These are phyloP conservation scores for Aythya baeri DNA, from an alignment of 2,113 vertebrate genomes.

Conservation along the genomic window DNA sequence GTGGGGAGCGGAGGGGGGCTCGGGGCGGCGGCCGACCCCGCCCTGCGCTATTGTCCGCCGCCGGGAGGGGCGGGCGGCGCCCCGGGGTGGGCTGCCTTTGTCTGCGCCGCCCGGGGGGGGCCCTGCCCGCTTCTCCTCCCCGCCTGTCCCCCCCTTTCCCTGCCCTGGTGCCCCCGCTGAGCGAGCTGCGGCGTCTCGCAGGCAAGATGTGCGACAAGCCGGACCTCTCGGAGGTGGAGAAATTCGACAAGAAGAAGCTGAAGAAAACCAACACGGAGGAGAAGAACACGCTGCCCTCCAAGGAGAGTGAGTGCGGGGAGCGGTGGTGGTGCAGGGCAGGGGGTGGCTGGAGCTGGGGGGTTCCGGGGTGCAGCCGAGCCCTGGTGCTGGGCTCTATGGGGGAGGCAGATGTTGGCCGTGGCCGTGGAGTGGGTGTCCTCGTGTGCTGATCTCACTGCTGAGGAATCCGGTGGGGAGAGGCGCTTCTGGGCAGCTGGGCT, in stretches of 20 bases:
- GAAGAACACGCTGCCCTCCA: constrained; percentile 82
- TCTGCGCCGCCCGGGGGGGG: too few species aligned
- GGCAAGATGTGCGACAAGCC: constrained; percentile 87
- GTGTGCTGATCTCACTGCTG: not conserved
- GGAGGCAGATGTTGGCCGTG: fast-evolving
- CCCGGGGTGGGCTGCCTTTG: too few species aligned
- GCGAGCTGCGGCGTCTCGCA: too few species aligned
- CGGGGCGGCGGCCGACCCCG: too few species aligned
- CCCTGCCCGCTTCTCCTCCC: too few species aligned
- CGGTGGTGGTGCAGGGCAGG: not conserved
- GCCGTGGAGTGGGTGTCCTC: not conserved
- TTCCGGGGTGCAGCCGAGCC: not conserved
- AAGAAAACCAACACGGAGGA: constrained; percentile 81
- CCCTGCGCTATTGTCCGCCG: too few species aligned
- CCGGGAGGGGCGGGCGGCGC: too few species aligned
- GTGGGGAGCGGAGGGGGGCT: too few species aligned
- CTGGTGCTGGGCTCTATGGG: not conserved
- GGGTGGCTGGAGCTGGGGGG: not conserved
- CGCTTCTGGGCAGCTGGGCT: fast-evolving
- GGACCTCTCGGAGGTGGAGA: constrained; percentile 86
- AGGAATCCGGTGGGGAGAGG: not conserved
- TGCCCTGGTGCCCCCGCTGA: too few species aligned
- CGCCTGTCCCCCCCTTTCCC: too few species aligned
- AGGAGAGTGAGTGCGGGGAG: constrained; percentile 77
- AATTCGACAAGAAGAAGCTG: constrained; percentile 82